Evolutionary conservation across 2,888 invertebrate genomes (phyloP), one percentile per base, ranked within the genome.

Genomic region (Leptothorax acervorum): DNA sequence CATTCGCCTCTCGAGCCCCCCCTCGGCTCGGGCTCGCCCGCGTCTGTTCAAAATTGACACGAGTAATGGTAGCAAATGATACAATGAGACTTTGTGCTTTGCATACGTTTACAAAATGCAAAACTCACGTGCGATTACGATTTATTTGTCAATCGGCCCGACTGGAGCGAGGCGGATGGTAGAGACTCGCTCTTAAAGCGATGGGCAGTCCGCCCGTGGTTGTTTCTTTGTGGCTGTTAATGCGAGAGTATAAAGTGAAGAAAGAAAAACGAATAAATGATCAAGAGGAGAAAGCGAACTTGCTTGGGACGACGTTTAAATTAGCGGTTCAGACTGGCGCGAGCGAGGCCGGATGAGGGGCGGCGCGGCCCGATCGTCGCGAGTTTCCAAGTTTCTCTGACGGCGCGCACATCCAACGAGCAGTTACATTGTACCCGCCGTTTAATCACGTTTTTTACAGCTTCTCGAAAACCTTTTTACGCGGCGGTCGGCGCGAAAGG

Each of bases 401-500:
- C 76, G 71, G 53, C 66, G 70, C 23, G 79, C 66, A 45, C 84
- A 57, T 55, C 70, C 84, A 88, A 81, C 84, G 73, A 70, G 73
- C 86, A 71, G 87, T 84, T 83, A 82, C 85, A 85, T 85, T 87
- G 87, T 89, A 83, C 68, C 83, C 71, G 85, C 76, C 87, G 87
- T 90, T 90, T 89, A 90, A 90, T 90, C 90, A 85, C 87, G 86
- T 89, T 89, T 90, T 84, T 85, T 86, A 51, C 87, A 81, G 82
- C 84, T 83, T 66, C 86, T 62, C 70, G 70, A 65, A 66, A 85
- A 86, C 84, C 90, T 89, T 89, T 89, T 89, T 88, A 68, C 85
- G 39, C 63, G 57, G 82, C 60, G 68, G 81, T 60, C 71, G 45
- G 68, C 76, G 35, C 23, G n/a, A 6, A 45, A 35, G 57, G 6